Evolutionary conservation across 2,797 vertebrate genomes (phyloP), one percentile per base, ranked within the genome.

Genomic region (Mus minutoides): DNA sequence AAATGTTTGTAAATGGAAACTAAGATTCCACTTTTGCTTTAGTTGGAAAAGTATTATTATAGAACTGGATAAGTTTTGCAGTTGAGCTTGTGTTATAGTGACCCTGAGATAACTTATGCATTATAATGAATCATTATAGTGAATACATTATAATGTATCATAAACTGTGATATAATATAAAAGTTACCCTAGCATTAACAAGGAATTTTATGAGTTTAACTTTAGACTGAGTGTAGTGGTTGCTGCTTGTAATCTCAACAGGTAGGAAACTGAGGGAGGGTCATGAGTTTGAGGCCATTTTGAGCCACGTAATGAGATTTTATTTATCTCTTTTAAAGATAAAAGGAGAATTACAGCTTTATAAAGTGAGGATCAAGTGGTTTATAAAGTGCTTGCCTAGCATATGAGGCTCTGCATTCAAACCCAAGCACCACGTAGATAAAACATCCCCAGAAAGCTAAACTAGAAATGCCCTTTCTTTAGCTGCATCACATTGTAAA

Each of bases 1-100:
- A 90, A 91, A 90, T 92, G 3, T 56, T 95, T 76, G 94, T 90
- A 90, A 93, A 94, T 94, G 73, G 83, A 79, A 95, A 46, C 49
- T 79, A 89, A 91, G 24, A 67, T 86, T n/a, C 52, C 62, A 60
- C 22, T 90, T 97, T 94, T 93, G 71, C 49, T 67, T 67, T 80
- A 67, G 56, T 79, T 96, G 60, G 43, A 95, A 62, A 64, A 85
- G 13, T 80, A 34, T 75, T 77, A 31, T 26, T 24, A 7, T 67
- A 96, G 16, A 88, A 75, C 11, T 56, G 69, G 94, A 34, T 88
- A 80, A 1, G 92, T 76, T 69, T 96, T 46, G 34, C 1, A 82
- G 12, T 94, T 90, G 37, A 80, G 56, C 17, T 83, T 77, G 3
- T 91, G 77, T 95, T 95, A 91, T 67, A 56, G 46, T 87, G 29